Base-by-base conservation (phyloP, 2,888 invertebrate species). In the Aquatica leii region DNA sequence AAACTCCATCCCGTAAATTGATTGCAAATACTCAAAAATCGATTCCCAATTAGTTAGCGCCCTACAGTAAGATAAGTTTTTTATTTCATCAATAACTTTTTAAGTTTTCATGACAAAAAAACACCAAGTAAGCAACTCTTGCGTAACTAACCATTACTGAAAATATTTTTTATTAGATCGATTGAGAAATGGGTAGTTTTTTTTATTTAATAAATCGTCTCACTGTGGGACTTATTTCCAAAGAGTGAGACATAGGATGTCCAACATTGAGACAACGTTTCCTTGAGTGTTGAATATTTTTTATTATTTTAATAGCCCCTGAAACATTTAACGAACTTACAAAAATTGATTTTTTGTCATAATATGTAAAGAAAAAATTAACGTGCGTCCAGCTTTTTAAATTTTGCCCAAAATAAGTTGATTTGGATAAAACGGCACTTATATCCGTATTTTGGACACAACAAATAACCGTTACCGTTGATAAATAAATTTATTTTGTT, bases 331-430 rank as follows among this genome's bases (percentile, higher is more conserved):
- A 37, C 37, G 4, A 37, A 37, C 12, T 37, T 37, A 37, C 11
- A 37, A 37, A 4, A 37, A 4, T 37, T 37, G 2, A 5, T 37
- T 37, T 37, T 3, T 12, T 11, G 9, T 37, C 9, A 37, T 37
- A 37, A 37, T 37, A 11, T 9, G 11, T 37, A 37, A 4, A 37
- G 37, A n/a, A 37, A 37, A 37, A 37, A 37, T 37, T 37, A 37
- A 37, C 37, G 37, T 5, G 12, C 37, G 2, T 37, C 37, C 37
- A 37, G 9, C 3, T 11, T 37, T 11, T 11, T 3, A 37, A 37
- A 37, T 37, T 37, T 37, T 37, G 37, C 37, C 37, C 11, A 37
- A 37, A 37, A 37, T 37, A 37, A 12, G 37, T 37, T 37, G 37
- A 11, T 37, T 37, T 37, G 37, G 37, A 11, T 37, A 37, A 37